Base-by-base conservation (phyloP, 1,140 invertebrate species). In the Acromyrmex charruanus region DNA sequence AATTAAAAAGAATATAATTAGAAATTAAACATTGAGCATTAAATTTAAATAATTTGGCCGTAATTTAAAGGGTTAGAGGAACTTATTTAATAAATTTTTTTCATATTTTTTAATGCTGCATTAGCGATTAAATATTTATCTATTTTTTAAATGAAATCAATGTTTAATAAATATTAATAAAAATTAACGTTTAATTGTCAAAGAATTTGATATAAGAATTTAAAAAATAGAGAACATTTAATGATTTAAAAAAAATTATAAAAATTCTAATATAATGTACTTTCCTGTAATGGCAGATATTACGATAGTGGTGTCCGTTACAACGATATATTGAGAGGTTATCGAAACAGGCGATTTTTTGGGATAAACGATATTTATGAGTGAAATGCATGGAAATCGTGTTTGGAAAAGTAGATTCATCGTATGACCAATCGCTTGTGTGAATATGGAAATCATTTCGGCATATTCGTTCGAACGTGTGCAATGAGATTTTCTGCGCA, bases 401-500 rank as follows among this genome's bases (percentile, higher is more conserved):
- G 58, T 59, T 21, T 66, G 55, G 31, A 72, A 82, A 61, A 71
- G 66, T 59, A 79, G 35, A 44, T 85, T 58, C 39, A 68, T 55
- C 39, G 35, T 25, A 59, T 39, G n/a, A 81, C 55, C 61, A 58
- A 31, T n/a, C 55, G 80, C 39, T 61, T 39, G 69, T 84, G 69
- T 61, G 80, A 75, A 75, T 75, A 84, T 84, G 80, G 69, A 84
- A 84, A 84, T 82, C 1, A 84, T 84, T 61, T 75, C 25, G 39
- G 39, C 18, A 39, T 51, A 75, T 9, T 74, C 55, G 39, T 21
- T 61, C 25, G 28, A 74, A 75, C 28, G 25, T 61, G 39, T 28
- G 39, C 80, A 84, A 75, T 58, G 80, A 84, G 69, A 84, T 84
- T 84, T 84, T 84, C 69, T 84, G 55, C n/a, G 69, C 69, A 75